Conservation (phyloP, 2,888 invertebrate genomes). For the Ferdinandea cuprea region DNA sequence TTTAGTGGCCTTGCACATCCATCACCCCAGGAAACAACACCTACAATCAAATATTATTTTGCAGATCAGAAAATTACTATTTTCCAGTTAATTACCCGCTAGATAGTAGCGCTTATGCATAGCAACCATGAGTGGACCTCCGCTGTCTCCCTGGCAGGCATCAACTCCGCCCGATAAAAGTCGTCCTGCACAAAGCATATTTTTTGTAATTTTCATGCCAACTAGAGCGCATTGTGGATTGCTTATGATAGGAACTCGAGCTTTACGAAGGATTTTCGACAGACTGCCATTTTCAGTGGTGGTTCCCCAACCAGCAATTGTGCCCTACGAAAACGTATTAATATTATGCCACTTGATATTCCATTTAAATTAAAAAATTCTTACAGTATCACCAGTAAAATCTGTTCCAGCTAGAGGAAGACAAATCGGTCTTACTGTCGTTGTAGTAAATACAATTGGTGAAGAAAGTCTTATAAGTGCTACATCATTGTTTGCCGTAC, state of each 20-base stretch:
- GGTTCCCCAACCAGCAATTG: conserved; percentile 56
- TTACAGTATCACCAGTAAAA: conserved; percentile 45
- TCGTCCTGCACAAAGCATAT: conserved; percentile 63
- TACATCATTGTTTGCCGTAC: conserved; percentile 89
- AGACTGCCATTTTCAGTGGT: conserved; percentile 6
- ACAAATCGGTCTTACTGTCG: conserved; percentile 73
- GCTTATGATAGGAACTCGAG: conserved; percentile 56
- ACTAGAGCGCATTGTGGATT: conserved; percentile 51
- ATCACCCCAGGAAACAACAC: conserved; percentile 65
- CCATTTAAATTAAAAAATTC: not conserved
- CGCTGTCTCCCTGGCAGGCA: conserved; percentile 66
- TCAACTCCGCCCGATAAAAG: conserved; percentile 17
- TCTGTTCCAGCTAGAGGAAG: conserved; percentile 33
- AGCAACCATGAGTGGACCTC: conserved; percentile 68
- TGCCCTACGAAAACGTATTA: conserved; percentile 22
- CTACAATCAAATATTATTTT: not conserved
- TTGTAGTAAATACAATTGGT: conserved; percentile 86
- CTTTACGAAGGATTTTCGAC: conserved; percentile 39
- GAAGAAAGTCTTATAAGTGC: conserved; percentile 88
- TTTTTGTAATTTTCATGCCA: conserved; percentile 46
- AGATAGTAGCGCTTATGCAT: conserved; percentile 39
- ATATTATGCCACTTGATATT: not conserved
- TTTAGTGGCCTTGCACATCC: conserved; percentile 49
- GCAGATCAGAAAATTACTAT: not conserved
- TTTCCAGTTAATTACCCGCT: conserved; percentile 41